Evolutionary conservation across 1,140 invertebrate species (phyloP), one percentile per base, ranked within the genome.

Genomic region (Drosophila sp.): DNA sequence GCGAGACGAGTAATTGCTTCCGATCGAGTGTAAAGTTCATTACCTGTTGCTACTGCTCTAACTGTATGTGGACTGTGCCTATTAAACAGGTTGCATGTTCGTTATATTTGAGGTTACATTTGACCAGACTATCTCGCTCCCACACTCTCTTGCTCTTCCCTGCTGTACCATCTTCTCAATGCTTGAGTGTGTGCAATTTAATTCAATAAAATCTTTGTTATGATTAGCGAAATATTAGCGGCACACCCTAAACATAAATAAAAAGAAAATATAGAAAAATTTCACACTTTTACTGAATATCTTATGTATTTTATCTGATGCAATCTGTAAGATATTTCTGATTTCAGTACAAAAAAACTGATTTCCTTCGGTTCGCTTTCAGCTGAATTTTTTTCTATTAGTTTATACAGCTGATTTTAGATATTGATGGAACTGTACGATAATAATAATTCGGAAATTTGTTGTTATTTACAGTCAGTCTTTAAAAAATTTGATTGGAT

Each of bases 21-120:
- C 9, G 48, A 45, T 38, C 51, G 16, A 77, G 70, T 81, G 76
- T 86, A 86, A 87, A 81, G 82, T 81, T 86, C 78, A 78, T 48
- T 83, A 83, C 80, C 80, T 83, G 80, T 84, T 83, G 72, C 80
- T 82, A 25, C 51, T 13, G 46, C 38, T 57, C 32, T 38, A 5
- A n/a, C 14, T 13, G 18, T 41, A 27, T 21, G 41, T 43, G 21
- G 9, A 38, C 32, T 46, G 16, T 64, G 41, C 27, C 43, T 66
- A 74, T 32, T 25, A 65, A 67, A 72, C 76, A 78, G 72, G 72
- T 75, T 74, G 61, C 40, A 46, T 61, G 21, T 29, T 61, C 46
- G 36, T 57, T 40, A 46, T 65, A 57, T 67, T 50, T 67, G 50
- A 73, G 56, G 72, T 61, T 50, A 62, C 54, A 74, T 58, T 32